These are phyloP conservation scores for Champsocephalus gunnari DNA, from an alignment of 2,797 vertebrate species.

Conservation along the genomic window DNA sequence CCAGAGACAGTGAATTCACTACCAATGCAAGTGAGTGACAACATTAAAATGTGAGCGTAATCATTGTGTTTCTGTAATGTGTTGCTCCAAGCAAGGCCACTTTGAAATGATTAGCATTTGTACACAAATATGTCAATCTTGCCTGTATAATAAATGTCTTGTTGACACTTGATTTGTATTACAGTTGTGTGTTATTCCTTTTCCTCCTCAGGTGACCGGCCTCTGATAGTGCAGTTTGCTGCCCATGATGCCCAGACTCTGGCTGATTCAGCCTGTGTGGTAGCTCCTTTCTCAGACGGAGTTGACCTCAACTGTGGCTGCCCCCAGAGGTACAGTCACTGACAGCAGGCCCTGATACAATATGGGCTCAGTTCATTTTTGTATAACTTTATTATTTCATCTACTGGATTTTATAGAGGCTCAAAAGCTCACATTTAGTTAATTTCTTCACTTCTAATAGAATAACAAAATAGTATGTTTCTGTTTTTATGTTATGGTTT, in stretches of 20 bases:
- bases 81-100: not conserved
- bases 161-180: not conserved
- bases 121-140: too few relatives aligned
- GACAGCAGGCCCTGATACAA: not conserved
- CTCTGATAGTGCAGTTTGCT: conserved; percentile 96
- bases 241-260: conserved; percentile 93
- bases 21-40: conserved; percentile 88
- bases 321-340: conserved; percentile 91
- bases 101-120: not conserved
- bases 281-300: conserved; percentile 93
- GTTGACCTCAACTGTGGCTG: conserved; percentile 98
- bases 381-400: not conserved
- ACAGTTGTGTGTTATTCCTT: not conserved
- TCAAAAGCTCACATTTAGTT: not conserved
- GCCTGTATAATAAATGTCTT: not conserved
- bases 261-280: conserved; percentile 90
- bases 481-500: not conserved
- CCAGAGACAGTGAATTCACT: conserved; percentile 98
- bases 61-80: not conserved
- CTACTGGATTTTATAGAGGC: not conserved
- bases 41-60: conserved; percentile 46
- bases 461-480: not conserved
- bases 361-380: not conserved
- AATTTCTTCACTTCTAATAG: accelerated
- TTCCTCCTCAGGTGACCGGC: conserved; percentile 88